Base-by-base conservation (phyloP, 2,113 vertebrate genomes). In the Phasianus colchicus region DNA sequence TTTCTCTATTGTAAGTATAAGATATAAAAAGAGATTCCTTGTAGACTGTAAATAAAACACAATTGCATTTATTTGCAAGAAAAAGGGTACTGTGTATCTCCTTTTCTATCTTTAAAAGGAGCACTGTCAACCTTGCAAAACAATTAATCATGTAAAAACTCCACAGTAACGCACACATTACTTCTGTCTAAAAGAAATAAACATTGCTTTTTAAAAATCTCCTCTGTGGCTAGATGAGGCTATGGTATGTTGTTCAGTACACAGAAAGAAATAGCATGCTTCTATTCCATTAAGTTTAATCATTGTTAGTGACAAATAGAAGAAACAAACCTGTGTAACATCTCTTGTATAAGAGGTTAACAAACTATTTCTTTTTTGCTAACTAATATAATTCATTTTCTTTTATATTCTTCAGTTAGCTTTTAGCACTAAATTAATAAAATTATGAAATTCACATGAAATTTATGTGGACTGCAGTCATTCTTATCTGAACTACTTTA, bases 221-320 rank as follows among this genome's bases (percentile, higher is more conserved):
- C 42, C 48, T 67, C 19, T 63, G 70, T 94, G 61, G 25, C 36
- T 72, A 52, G 43, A 76, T n/a, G 29, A 96, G 38, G 13, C 47
- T 83, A 42, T 78, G 71, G 71, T 75, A 93, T 18, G 17, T 79
- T 84, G 30, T 18, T 64, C 83, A 83, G 64, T 16, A 67, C 63
- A 81, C 34, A 58, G 54, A 78, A 89, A 77, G 69, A 96, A 94
- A 95, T 52, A 8, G 42, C 66, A 94, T 76, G 54, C 66, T 96
- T 95, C 90, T 96, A 50, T 95, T 89, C 69, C 84, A 27, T 30
- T 77, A 70, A 91, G 82, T 97, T 93, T 93, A 79, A 93, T 95
- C 88, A 90, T 89, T 88, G 50, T 77, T 82, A 88, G 17, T 71
- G 66, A 84, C 85, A 97, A 95, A 91, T 82, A 83, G 25, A 93